phyloP scores from a whole-genome alignment of 2,113 vertebrate genomes.

The Lethenteron reissneri region DNA sequence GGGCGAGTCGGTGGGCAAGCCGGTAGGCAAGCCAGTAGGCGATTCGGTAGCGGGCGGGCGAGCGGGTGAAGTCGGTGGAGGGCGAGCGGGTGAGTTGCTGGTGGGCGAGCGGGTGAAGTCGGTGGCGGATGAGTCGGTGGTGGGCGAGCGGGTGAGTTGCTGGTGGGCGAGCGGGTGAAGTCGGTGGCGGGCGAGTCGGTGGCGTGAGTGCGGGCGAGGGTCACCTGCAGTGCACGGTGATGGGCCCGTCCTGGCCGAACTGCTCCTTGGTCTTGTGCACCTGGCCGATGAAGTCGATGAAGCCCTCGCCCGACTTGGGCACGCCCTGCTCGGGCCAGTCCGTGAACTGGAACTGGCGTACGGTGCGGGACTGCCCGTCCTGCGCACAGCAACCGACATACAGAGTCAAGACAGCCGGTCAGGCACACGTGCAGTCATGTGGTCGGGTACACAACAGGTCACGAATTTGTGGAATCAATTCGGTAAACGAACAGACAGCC shows the following conservation, averaged over 20 bases:
- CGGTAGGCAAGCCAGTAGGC: no score
- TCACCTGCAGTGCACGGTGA: constrained; percentile 90
- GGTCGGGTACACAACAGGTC: not conserved
- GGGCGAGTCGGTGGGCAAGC: no score
- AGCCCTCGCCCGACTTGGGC: constrained; percentile 79
- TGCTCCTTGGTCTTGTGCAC: constrained; percentile 98
- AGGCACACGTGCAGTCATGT: not conserved
- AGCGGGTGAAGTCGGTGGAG: no score
- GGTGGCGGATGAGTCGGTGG: no score
- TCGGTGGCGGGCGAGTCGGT: no score
- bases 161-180: no score
- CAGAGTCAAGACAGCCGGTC: not conserved
- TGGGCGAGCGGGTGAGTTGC: no score
- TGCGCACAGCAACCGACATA: constrained; percentile 14
- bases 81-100: no score
- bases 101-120: no score
- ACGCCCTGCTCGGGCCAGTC: constrained; percentile 96
- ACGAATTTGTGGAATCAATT: not conserved
- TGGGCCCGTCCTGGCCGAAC: constrained; percentile 86
- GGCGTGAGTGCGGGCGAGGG: no score
- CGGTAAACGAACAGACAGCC: not conserved
- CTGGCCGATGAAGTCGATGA: constrained; percentile 92
- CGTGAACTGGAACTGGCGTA: constrained; percentile 93
- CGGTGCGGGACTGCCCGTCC: constrained; percentile 89
- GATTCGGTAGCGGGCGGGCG: no score